Evolutionary conservation across 2,113 vertebrate species (phyloP).

Genomic region (Eurystomus gularis): DNA sequence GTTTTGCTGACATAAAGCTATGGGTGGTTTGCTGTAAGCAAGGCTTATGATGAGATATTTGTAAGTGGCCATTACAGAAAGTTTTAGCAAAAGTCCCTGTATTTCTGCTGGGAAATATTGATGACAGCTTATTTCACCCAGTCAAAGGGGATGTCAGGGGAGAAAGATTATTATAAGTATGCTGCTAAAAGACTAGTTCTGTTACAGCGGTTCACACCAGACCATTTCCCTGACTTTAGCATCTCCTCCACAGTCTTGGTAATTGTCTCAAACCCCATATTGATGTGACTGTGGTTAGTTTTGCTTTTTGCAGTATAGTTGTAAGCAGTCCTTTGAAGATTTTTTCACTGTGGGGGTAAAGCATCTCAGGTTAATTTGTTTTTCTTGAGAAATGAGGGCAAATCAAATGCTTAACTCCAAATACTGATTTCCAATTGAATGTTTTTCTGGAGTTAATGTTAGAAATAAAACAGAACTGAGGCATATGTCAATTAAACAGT

Average conservation of each 20-base stretch:
- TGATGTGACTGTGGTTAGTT: neutral
- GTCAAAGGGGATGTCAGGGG: neutral
- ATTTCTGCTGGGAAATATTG: neutral
- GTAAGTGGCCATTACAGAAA: neutral
- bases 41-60: neutral
- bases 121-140: neutral
- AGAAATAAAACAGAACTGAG: neutral
- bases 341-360: neutral
- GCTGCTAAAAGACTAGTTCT: neutral
- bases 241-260: neutral
- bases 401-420: neutral
- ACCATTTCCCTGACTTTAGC: neutral
- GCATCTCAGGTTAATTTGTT: neutral
- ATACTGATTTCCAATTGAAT: neutral
- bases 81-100: neutral
- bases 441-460: neutral
- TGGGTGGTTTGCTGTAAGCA: neutral
- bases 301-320: neutral
- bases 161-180: neutral
- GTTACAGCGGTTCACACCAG: neutral
- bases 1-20: neutral
- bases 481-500: neutral
- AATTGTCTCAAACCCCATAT: neutral
- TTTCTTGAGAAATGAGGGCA: neutral
- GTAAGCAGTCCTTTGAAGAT: neutral